A percentile compares a stretch with the other conserved stretches of the same genome.
These are phyloP conservation scores for Araneus ventricosus DNA, from an alignment of 1,140 invertebrate species.

Conservation along the genomic window DNA sequence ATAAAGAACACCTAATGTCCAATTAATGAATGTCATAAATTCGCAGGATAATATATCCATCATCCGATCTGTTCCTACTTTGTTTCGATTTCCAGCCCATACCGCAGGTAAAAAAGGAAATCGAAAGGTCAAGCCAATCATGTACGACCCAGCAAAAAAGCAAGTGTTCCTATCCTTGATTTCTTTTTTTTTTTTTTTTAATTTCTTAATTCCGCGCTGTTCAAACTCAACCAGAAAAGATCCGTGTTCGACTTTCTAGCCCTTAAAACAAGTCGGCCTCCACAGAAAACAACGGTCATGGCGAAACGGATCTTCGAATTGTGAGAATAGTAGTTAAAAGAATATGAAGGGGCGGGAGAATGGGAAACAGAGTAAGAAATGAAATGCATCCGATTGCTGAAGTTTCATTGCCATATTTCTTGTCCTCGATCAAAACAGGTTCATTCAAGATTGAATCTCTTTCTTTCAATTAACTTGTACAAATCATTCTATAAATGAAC, in stretches of 20 bases:
- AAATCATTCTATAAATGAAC: too few relatives aligned
- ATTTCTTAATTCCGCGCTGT: not conserved
- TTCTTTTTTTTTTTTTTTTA: not conserved
- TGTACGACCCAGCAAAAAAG: not conserved
- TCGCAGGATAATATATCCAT: too few relatives aligned
- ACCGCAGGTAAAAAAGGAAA: not conserved
- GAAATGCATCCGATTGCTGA: not conserved
- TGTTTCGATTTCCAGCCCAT: not conserved
- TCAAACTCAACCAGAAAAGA: not conserved
- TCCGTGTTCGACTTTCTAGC: not conserved
- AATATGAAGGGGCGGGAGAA: not conserved
- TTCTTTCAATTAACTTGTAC: too few relatives aligned
- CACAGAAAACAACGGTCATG: not conserved
- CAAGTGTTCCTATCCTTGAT: not conserved
- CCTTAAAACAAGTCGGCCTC: not conserved
- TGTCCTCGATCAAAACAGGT: not conserved
- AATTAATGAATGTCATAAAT: too few relatives aligned
- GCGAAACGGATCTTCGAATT: not conserved
- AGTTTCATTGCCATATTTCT: not conserved
- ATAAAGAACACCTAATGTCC: too few relatives aligned
- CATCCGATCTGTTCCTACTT: not conserved
- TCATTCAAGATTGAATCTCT: too few relatives aligned
- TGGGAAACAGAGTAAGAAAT: not conserved
- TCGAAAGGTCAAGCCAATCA: not conserved
- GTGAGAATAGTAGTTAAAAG: not conserved